phyloP scores from a whole-genome alignment of 2,797 vertebrate species.

The Taenioides sp. region DNA sequence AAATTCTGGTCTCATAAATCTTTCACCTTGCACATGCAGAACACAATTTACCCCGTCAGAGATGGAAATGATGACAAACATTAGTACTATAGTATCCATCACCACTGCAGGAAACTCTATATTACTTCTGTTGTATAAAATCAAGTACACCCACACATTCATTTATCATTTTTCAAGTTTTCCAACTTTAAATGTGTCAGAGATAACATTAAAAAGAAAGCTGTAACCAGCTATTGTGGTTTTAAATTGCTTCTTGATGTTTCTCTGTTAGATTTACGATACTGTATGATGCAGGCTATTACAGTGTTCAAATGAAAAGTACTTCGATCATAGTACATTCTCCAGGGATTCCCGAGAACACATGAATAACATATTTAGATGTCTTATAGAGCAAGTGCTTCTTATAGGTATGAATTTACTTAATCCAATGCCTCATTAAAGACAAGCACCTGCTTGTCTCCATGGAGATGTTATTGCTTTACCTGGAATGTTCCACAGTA shows the following conservation, averaged over 20 bases:
- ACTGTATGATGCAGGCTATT: not conserved
- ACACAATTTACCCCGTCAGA: constrained; percentile 31
- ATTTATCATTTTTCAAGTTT: not conserved
- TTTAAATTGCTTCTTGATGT: not conserved
- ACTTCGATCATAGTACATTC: not conserved
- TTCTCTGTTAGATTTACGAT: not conserved
- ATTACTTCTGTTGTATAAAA: constrained; percentile 1
- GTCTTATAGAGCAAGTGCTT: not conserved
- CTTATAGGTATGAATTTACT: too few relatives aligned
- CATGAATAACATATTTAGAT: not conserved
- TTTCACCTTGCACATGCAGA: constrained; percentile 19
- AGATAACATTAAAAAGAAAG: not conserved
- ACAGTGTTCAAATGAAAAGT: not conserved
- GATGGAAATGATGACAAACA: constrained; percentile 11
- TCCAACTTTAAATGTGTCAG: not conserved
- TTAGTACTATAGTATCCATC: not conserved
- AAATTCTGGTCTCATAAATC: constrained; percentile 19
- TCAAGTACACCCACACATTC: not conserved
- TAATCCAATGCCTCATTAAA: too few relatives aligned
- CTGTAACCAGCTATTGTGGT: not conserved
- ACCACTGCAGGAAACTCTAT: not conserved
- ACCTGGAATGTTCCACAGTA: too few relatives aligned
- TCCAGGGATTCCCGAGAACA: not conserved
- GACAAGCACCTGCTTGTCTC: too few relatives aligned
- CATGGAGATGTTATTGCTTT: too few relatives aligned